Conservation (phyloP, 2,797 vertebrate species). For the Euthynnus affinis region DNA sequence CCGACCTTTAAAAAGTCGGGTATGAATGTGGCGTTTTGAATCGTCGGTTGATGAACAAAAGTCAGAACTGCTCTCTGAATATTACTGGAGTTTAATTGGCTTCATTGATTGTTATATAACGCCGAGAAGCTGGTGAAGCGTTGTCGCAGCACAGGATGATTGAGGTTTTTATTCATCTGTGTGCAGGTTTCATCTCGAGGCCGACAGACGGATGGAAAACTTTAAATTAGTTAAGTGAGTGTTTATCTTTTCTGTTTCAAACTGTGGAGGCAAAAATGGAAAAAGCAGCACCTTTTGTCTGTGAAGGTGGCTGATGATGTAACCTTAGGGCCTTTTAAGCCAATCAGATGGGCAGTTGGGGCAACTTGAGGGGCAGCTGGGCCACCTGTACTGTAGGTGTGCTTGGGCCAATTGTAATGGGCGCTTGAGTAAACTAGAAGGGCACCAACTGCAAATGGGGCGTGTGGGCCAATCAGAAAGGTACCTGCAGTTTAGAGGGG, state of each 20-base stretch:
- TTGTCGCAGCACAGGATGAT: background rate
- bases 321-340: no score
- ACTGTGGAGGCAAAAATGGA: background rate
- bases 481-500: background rate
- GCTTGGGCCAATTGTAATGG: background rate
- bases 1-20: background rate
- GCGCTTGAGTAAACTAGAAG: no score
- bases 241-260: background rate
- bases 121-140: background rate
- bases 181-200: background rate
- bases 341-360: background rate
- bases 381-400: no score
- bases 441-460: no score
- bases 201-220: background rate
- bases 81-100: background rate
- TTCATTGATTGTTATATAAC: constrained; percentile 8
- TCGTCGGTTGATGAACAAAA: constrained; percentile 15
- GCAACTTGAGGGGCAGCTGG: background rate
- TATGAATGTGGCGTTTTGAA: constrained; percentile 17
- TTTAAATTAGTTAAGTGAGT: background rate
- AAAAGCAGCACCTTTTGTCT: background rate
- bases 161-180: constrained; percentile 5
- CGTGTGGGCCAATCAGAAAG: background rate
- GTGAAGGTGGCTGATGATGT: background rate
- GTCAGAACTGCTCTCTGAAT: background rate